Conservation (phyloP, 2,113 vertebrate species). For the Galeopterus variegatus region DNA sequence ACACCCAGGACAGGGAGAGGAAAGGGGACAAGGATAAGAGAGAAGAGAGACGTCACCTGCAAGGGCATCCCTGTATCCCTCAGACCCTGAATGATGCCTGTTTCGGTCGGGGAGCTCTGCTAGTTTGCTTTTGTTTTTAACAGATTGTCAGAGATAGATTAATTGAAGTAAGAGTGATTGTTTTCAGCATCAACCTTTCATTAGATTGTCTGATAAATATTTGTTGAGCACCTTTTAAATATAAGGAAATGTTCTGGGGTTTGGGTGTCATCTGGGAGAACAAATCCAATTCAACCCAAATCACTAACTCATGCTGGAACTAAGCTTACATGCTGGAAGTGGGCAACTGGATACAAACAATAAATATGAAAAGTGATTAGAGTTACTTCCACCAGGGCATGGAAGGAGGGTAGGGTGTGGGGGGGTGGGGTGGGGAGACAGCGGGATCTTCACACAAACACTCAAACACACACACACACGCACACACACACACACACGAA, state of each 20-base stretch:
- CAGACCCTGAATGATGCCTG: accelerated
- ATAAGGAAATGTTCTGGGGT: not conserved
- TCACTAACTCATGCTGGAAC: not conserved
- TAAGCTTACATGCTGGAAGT: not conserved
- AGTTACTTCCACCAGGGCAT: not conserved
- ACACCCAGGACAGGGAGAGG: not conserved
- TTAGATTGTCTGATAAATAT: too few species aligned
- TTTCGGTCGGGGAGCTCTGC: accelerated
- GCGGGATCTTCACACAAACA: not conserved
- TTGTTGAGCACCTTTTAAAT: accelerated
- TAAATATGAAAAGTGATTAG: not conserved
- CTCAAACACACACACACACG: not conserved
- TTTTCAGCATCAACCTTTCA: accelerated
- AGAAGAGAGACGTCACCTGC: too few species aligned
- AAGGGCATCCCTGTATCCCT: accelerated
- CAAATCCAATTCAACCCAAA: not conserved
- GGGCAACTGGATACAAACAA: not conserved
- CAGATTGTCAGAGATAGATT: not conserved
- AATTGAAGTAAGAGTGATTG: too few species aligned
- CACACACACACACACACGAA: not conserved
- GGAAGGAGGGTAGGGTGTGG: accelerated
- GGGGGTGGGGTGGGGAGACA: too few species aligned
- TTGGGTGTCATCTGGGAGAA: not conserved
- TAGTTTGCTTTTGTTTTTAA: not conserved
- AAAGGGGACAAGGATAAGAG: accelerated